A percentile compares a stretch with the other conserved stretches of the same genome.
Conservation (phyloP, 2,113 vertebrate genomes). For the Corythoichthys haematopterus region DNA sequence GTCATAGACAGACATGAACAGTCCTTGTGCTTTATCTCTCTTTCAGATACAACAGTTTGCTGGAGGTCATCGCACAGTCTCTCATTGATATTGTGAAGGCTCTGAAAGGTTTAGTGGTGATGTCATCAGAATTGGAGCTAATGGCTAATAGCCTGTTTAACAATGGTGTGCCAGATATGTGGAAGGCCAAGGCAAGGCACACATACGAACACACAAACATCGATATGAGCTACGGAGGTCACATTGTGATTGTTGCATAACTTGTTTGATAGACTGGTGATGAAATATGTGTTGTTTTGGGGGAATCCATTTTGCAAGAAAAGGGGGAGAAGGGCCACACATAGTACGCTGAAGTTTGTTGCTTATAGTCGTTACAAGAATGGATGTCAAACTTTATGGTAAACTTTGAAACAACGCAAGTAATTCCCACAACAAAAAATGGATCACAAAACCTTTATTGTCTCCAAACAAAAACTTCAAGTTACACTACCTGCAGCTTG, state of each 20-base stretch:
- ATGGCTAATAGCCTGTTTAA: conserved; percentile 86
- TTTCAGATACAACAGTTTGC: conserved; percentile 82
- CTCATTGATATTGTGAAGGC: conserved; percentile 83
- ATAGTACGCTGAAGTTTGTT: background rate
- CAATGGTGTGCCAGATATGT: conserved; percentile 81
- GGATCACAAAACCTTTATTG: background rate
- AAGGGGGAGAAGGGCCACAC: background rate
- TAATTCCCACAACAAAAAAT: background rate
- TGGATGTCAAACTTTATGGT: background rate
- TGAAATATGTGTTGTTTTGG: background rate
- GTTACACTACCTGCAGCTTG: too few relatives aligned
- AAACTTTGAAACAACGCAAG: background rate
- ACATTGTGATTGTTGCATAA: background rate
- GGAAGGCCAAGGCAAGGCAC: conserved; percentile 79
- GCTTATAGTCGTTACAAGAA: background rate
- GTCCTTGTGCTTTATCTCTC: background rate
- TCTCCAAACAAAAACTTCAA: background rate
- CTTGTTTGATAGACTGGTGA: background rate
- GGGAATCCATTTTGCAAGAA: background rate
- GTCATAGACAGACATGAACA: background rate
- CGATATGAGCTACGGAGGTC: background rate
- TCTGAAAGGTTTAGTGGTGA: conserved; percentile 84
- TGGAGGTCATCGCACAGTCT: conserved; percentile 75
- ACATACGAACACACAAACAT: background rate
- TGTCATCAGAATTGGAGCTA: conserved; percentile 86